Evolutionary conservation across 2,113 vertebrate species (phyloP).

Genomic region (Menura novaehollandiae): DNA sequence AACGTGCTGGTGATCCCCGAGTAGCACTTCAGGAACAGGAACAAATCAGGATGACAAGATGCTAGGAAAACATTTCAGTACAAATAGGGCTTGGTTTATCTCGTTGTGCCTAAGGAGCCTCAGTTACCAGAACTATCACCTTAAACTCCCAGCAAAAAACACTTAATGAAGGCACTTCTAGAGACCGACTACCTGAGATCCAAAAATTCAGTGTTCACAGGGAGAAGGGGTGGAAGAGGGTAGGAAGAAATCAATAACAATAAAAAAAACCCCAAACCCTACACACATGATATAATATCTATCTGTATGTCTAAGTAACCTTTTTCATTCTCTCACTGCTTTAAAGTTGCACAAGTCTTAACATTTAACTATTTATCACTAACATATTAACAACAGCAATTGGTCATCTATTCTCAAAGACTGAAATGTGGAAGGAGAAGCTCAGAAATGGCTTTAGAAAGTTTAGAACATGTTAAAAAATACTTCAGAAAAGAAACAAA

Average conservation of each 20-base stretch:
- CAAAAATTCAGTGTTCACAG: background rate
- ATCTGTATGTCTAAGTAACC: background rate
- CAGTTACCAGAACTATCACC: background rate
- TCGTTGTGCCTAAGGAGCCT: background rate
- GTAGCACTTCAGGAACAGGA: background rate
- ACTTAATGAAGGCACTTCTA: background rate
- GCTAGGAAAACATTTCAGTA: background rate
- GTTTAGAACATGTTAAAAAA: background rate
- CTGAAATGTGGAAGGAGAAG: background rate
- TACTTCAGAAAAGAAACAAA: background rate
- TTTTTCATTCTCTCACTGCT: background rate
- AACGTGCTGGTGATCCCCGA: background rate
- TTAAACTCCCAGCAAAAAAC: background rate
- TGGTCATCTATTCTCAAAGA: background rate
- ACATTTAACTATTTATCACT: slow-evolving; percentile 45
- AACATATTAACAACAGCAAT: slow-evolving; percentile 3
- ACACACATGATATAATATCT: too few species aligned
- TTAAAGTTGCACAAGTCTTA: background rate
- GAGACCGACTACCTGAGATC: background rate
- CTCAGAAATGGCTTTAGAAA: background rate
- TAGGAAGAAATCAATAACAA: background rate
- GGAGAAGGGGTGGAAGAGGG: background rate
- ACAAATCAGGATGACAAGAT: background rate
- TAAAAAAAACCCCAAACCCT: too few species aligned
- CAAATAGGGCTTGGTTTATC: background rate